These are phyloP conservation scores for Matsumyia berberina DNA, from an alignment of 2,888 invertebrate species.

Conservation along the genomic window DNA sequence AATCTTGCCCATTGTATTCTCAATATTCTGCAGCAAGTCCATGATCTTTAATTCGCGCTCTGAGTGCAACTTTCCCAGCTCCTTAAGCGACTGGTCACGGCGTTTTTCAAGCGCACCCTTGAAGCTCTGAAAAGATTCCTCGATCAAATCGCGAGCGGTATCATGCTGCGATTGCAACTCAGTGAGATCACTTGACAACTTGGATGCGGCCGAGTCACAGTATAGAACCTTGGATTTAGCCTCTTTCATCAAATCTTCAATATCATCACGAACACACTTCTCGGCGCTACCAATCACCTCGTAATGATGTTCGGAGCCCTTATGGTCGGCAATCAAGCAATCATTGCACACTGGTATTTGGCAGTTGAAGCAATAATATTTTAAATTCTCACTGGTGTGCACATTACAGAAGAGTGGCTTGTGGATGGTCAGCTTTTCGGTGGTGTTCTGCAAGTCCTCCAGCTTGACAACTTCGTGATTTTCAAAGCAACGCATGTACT, in stretches of 20 bases:
- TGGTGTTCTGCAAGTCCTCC: slow-evolving; percentile 91
- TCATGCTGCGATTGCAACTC: slow-evolving; percentile 95
- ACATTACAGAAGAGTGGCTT: slow-evolving; percentile 94
- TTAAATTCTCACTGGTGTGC: slow-evolving; percentile 93
- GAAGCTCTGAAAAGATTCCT: slow-evolving; percentile 91
- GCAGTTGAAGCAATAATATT: slow-evolving; percentile 95
- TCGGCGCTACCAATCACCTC: slow-evolving; percentile 93
- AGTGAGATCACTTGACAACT: slow-evolving; percentile 91
- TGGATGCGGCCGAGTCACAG: slow-evolving; percentile 90
- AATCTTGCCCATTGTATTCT: slow-evolving; percentile 92
- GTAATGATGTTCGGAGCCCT: slow-evolving; percentile 92
- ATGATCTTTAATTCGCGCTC: slow-evolving; percentile 94
- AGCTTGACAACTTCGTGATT: slow-evolving; percentile 96
- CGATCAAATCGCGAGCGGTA: slow-evolving; percentile 92
- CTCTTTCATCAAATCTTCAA: slow-evolving; percentile 90
- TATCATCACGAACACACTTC: slow-evolving; percentile 90
- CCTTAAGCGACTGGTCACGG: slow-evolving; percentile 90
- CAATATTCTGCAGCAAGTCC: slow-evolving; percentile 93
- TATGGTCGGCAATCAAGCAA: slow-evolving; percentile 93
- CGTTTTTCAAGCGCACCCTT: slow-evolving; percentile 92
- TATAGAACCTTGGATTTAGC: slow-evolving; percentile 90
- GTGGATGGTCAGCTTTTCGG: slow-evolving; percentile 92
- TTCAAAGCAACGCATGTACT: slow-evolving; percentile 98
- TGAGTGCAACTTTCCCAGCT: slow-evolving; percentile 91
- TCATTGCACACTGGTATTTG: slow-evolving; percentile 94